Evolutionary conservation across 1,140 invertebrate genomes (phyloP), one percentile per base, ranked within the genome.

Genomic region (Ostrea edulis): DNA sequence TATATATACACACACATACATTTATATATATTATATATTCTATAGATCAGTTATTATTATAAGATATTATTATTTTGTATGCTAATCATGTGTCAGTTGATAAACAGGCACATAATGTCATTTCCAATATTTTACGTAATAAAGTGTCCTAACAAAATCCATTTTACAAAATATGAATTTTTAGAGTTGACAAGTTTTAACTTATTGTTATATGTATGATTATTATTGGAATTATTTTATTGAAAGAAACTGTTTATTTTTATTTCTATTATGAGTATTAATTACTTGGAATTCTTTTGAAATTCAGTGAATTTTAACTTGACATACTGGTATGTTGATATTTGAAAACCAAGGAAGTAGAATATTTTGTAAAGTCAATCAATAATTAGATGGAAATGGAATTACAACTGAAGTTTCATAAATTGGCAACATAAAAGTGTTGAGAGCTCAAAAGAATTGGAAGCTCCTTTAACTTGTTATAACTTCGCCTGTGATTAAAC

Each of bases 11-110:
- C 29, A 71, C 14, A 77, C 14, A 77, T 77, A 14, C 35, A 77
- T 29, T 35, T 71, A 29, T 25, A 71, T 77, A 77, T 77, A 29
- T 20, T 62, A 62, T 77, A 77, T 77, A 29, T 29, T 77, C 22
- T 71, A 77, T 77, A 77, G 68, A 77, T 77, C 68, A 77, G 14
- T 77, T 77, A 77, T 77, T 77, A 62, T 62, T 62, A 62, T 77
- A 35, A 77, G 68, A 77, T 77, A 77, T 77, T 77, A 77, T 29
- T 77, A 25, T 77, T 77, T 77, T 77, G 68, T 77, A 44, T 77
- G 25, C 22, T 29, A 77, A 77, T 77, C 65, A 68, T 77, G 68
- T 77, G 25, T 77, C 68, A 14, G 68, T 12, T 29, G 11, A 77
- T 77, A 29, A 14, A 22, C 22, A 77, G 68, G 68, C 29, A 77